Evolutionary conservation across 2,888 invertebrate species (phyloP), one percentile per base, ranked within the genome.

Genomic region (Pseudolycoriella hygida): DNA sequence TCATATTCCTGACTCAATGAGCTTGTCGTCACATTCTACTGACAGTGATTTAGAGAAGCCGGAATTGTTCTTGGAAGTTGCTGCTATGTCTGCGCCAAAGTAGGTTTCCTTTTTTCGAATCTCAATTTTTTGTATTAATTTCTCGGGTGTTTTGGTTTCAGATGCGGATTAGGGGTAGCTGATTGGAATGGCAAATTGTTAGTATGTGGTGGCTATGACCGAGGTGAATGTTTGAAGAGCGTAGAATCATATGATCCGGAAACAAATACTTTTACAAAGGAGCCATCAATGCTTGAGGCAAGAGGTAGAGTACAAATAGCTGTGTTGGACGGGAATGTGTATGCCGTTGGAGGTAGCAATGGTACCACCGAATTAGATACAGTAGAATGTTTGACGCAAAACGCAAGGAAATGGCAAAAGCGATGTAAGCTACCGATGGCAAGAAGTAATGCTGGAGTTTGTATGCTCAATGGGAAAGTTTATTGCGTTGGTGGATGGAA

Each of bases 181-280:
- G 76, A 76, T 57, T 66, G 82, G 47, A 71, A 74, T 52, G 76
- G 76, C 40, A 74, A 75, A 43, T 71, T 89, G 41, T 66, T 88
- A 51, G 85, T 82, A 48, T 83, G 84, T 66, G 88, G 80, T 56
- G 82, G 83, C 8, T 88, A 89, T 66, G 86, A 88, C 66, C 72
- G 88, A 51, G 81, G 81, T 38, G 84, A 87, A 60, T 88, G 87
- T 59, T 68, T 89, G 53, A 74, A 74, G 52, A 71, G 75, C 17
- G 81, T 78, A 1, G 86, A 86, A 65, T 72, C 74, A 40, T 89
- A 84, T 67, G 72, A 77, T 56, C 77, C 83, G 4, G 67, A 66
- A 42, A 66, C 63, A 3, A 85, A 86, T 66, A 66, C 64, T 44
- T 89, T 89, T 88, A 59, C 66, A 38, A 59, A 69, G 18, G 64